Base-by-base conservation (phyloP, 1,140 invertebrate genomes). In the Papilio polytes region DNA sequence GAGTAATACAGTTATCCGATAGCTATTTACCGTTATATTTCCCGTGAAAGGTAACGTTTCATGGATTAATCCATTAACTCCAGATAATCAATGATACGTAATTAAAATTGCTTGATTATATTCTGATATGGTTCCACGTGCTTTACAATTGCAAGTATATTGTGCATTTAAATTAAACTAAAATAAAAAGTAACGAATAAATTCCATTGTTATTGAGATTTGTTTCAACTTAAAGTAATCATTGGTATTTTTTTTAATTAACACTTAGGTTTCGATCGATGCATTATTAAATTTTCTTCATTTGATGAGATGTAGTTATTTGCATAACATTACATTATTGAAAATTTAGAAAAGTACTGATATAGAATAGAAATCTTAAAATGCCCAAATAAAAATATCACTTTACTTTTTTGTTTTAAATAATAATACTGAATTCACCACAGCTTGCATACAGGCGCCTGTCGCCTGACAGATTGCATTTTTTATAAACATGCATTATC, bases 341-440 rank as follows among this genome's bases (percentile, higher is more conserved):
- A 63, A 63, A 22, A 63, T 26, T 12, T 22, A 12, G 59, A 63
- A 12, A 63, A 22, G 9, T 22, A 22, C 0, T 59, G n/a, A 63
- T 22, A 26, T 63, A 63, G 59, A 26, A 2, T 26, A 26, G 26
- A 63, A 3, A 26, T 63, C 20, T 13, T 9, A 53, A 18, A n/a
- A 53, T n/a, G 4, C n/a, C 51, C 18, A 53, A 53, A 53, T 8
- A 15, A 56, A 56, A 63, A 66, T 66, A 66, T 36, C 22, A 31
- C 22, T 26, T 63, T 63, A 8, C 22, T 0, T 8, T 7, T 20
- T 20, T 59, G 22, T 66, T 66, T 6, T 36, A 66, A 66, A 66
- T 66, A 31, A 66, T 66, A 66, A 66, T 66, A 66, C 63, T 66
- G 63, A 66, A 15, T 66, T 18, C 6, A 66, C 26, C 22, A 63